A percentile compares a stretch with the other conserved stretches of the same genome.
Evolutionary conservation across 2,888 invertebrate species (phyloP).

Genomic region (Adela reaumurella): DNA sequence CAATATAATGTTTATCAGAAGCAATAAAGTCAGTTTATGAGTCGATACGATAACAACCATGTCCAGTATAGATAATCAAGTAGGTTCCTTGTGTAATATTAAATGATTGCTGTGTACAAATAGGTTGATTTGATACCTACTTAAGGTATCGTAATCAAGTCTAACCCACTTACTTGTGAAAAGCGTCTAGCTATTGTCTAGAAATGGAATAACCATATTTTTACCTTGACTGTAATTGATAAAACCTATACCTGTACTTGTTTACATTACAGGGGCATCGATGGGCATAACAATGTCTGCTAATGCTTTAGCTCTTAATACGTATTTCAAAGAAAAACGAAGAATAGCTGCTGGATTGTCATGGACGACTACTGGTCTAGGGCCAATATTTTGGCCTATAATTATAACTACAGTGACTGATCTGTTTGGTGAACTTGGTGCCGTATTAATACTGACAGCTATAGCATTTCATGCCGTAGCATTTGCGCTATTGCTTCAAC

Average conservation of each 20-base stretch:
- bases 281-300: constrained; percentile 66
- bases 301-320: constrained; percentile 68
- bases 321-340: constrained; percentile 68
- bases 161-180: too few species aligned
- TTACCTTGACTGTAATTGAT: too few species aligned
- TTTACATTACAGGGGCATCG: constrained; percentile 48
- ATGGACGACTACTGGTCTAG: constrained; percentile 69
- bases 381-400: constrained; percentile 70
- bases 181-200: too few species aligned
- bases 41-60: too few species aligned
- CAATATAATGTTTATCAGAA: background rate
- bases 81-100: too few species aligned
- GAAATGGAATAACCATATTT: too few species aligned
- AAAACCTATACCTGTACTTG: too few species aligned
- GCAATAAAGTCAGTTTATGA: background rate
- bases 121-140: too few species aligned
- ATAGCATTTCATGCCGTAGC: constrained; percentile 66
- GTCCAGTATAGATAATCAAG: too few species aligned
- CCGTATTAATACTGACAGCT: constrained; percentile 63
- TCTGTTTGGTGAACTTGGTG: constrained; percentile 61
- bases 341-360: constrained; percentile 68
- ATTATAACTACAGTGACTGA: constrained; percentile 63
- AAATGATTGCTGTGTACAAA: too few species aligned
- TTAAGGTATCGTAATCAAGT: too few species aligned
- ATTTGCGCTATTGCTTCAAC: constrained; percentile 66